phyloP scores from a whole-genome alignment of 2,797 vertebrate genomes.

The Triplophysa yarkandensis region DNA sequence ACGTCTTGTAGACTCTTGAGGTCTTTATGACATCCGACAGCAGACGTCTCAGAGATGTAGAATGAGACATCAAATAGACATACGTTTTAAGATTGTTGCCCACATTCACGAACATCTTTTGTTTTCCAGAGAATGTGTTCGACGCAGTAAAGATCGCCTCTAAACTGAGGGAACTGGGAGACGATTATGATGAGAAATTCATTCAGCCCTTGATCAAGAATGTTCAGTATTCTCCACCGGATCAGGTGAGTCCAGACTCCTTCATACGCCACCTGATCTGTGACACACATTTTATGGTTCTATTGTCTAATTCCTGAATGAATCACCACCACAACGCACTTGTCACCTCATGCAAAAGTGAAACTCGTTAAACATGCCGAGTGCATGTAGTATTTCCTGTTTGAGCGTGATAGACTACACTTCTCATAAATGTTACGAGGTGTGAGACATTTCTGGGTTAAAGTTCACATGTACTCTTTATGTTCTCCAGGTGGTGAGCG shows the following conservation, averaged over 20 bases:
- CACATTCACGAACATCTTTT: neutral
- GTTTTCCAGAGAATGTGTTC: constrained; percentile 19
- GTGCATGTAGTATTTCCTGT: neutral
- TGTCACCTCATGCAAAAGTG: constrained; percentile 6
- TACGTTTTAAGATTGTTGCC: neutral
- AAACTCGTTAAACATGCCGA: neutral
- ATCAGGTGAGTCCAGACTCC: constrained; percentile 40
- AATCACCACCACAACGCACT: neutral
- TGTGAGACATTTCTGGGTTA: neutral
- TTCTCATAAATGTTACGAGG: neutral
- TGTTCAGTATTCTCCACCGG: constrained; percentile 28
- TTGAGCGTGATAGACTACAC: neutral
- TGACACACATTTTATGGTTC: neutral
- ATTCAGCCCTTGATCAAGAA: constrained; percentile 52
- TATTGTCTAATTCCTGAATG: neutral
- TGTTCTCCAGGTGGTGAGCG: constrained; percentile 57
- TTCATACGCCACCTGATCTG: neutral
- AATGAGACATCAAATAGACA: too few relatives aligned
- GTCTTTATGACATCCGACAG: too few relatives aligned
- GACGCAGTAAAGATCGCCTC: constrained; percentile 47
- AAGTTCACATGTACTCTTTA: neutral
- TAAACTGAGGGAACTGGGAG: constrained; percentile 53
- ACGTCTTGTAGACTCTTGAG: too few relatives aligned
- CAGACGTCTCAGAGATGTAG: too few relatives aligned
- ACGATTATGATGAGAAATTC: constrained; percentile 56